phyloP scores from a whole-genome alignment of 37 sponge, comb jelly and placozoan species.

The Tethya wilhelma region DNA sequence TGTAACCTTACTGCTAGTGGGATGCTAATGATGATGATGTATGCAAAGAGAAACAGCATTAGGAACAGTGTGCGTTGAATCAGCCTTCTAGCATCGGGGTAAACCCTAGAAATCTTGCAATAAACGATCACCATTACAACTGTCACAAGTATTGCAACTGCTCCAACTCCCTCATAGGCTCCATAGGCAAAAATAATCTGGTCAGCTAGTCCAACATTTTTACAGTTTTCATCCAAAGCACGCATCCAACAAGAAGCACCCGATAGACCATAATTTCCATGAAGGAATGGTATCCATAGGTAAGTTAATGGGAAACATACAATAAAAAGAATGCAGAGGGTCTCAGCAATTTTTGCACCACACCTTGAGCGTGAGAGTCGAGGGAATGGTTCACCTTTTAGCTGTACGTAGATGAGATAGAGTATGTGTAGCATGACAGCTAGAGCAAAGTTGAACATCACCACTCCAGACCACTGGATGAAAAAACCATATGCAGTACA shows the following conservation, averaged over 20 bases:
- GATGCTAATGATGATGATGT: too few species aligned
- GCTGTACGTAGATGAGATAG: background rate
- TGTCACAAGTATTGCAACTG: background rate
- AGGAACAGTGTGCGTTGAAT: background rate
- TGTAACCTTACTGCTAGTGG: too few species aligned
- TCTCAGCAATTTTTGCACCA: background rate
- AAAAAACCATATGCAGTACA: background rate
- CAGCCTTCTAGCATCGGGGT: background rate
- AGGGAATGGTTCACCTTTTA: background rate
- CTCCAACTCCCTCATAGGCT: background rate
- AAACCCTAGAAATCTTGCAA: background rate
- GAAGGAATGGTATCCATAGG: background rate
- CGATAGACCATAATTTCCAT: background rate
- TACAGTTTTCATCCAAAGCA: background rate
- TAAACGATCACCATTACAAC: background rate
- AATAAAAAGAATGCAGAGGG: background rate
- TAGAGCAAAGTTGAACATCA: background rate
- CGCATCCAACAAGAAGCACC: background rate
- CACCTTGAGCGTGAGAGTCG: background rate
- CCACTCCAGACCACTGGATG: background rate
- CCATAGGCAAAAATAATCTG: background rate
- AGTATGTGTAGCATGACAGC: background rate
- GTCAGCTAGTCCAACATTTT: background rate
- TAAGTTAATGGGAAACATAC: background rate
- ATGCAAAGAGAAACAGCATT: too few species aligned